Percentiles rank a stretch among this genome's conserved stretches.
Evolutionary conservation across 2,797 vertebrate genomes (phyloP).

Genomic region (Sardinella longiceps): DNA sequence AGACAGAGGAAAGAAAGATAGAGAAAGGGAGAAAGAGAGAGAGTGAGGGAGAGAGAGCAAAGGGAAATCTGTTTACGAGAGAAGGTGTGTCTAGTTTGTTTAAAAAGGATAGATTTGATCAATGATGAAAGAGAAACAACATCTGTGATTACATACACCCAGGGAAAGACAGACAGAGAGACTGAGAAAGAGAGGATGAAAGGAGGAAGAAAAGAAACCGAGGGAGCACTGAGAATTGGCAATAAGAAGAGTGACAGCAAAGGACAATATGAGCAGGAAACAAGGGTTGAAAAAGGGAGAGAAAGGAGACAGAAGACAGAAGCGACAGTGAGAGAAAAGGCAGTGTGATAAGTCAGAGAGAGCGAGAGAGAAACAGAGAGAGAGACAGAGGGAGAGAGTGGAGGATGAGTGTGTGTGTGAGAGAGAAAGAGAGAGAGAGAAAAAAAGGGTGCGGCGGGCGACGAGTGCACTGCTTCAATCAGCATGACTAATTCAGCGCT

Average conservation of each 20-base stretch:
- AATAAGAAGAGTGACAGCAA: constrained; percentile 4
- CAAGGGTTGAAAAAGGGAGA: background rate
- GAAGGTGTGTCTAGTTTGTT: background rate
- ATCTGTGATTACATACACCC: background rate
- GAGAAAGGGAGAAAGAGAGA: background rate
- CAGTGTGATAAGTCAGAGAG: background rate
- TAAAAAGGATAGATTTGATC: background rate
- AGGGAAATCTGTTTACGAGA: background rate
- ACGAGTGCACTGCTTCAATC: constrained; percentile 22
- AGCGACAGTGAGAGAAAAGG: background rate
- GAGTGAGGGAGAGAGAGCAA: background rate
- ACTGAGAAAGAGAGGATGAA: background rate
- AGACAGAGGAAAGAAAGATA: constrained; percentile 22
- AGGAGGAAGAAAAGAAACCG: background rate
- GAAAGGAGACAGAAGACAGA: background rate
- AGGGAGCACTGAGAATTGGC: background rate
- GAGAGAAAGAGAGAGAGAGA: constrained; percentile 16
- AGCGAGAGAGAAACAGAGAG: background rate
- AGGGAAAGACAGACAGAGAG: background rate
- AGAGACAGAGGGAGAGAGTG: background rate
- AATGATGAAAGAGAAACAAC: background rate
- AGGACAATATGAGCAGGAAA: background rate
- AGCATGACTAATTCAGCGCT: constrained; percentile 21
- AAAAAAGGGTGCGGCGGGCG: background rate
- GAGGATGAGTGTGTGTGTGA: no score